Evolutionary conservation across 37 sponge, comb jelly and placozoan species (phyloP).

Genomic region (Mnemiopsis leidyi): DNA sequence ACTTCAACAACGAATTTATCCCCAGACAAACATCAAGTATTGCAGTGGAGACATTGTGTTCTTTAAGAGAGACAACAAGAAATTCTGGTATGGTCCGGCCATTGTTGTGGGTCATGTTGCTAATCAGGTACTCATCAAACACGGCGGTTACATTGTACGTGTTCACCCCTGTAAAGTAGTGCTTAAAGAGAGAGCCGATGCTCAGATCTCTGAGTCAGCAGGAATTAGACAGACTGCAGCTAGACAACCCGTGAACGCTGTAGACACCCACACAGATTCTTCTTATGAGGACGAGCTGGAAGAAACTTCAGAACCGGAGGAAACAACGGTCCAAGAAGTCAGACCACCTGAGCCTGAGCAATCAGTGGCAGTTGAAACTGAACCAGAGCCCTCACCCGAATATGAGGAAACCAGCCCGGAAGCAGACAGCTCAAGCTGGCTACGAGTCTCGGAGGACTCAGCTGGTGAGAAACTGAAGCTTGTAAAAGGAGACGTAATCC

Average conservation of each 20-base stretch:
- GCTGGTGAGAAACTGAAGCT: neutral
- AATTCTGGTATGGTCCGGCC: constrained; percentile 11
- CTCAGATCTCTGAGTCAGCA: neutral
- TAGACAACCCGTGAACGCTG: neutral
- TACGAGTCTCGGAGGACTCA: neutral
- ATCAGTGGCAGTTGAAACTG: neutral
- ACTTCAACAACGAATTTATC: neutral
- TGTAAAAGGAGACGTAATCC: neutral
- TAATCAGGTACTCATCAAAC: constrained; percentile 23
- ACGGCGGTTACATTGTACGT: neutral
- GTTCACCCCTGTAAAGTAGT: constrained; percentile 14
- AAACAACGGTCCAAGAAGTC: neutral
- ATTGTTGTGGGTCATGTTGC: constrained; percentile 1
- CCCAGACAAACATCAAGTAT: neutral
- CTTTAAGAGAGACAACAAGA: constrained; percentile 14
- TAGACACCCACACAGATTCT: neutral
- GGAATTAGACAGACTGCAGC: neutral
- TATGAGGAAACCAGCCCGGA: neutral
- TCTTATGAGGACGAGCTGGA: neutral
- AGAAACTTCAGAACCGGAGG: neutral
- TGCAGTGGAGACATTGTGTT: neutral
- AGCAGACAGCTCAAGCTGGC: neutral
- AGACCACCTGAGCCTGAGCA: neutral
- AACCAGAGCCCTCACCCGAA: neutral
- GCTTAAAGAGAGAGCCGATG: neutral